Evolutionary conservation across 1,140 invertebrate genomes (phyloP), one percentile per base, ranked within the genome.

Genomic region (Drosophila cardini): DNA sequence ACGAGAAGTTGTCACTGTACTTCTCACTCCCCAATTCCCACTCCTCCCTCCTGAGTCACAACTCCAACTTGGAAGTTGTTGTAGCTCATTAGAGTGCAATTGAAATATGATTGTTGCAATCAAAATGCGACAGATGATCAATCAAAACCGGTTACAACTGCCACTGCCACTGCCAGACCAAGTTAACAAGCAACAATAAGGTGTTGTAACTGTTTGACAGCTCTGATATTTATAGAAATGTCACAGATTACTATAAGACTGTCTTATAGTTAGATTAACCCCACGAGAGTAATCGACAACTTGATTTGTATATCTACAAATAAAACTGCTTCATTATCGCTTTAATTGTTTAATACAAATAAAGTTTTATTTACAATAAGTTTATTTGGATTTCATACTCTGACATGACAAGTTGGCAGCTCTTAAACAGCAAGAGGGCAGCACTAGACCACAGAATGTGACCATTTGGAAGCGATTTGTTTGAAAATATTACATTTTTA

Each of bases 21-120:
- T 40, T 15, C 26, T 16, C 40, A 56, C 42, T 60, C 64, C 38
- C 38, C 40, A 56, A 36, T 60, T 55, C 38, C 38, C 13, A 18
- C 13, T 45, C 7, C 6, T 45, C 42, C n/a, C 38, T 65, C 38
- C n/a, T 21, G 2, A 9, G 34, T 30, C 2, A 4, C 45, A 42
- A 42, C 15, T 15, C 26, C 15, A 38, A 57, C 13, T 50, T 53
- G 9, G 10, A 36, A 4, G 55, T 56, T 64, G 60, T 48, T 48
- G 34, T 16, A 32, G 42, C 72, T 75, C 68, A 71, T 75, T 71
- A 75, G 53, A 64, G 72, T 60, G 43, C 72, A 71, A 70, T 74
- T 71, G 67, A 71, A 71, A 71, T 60, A 71, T 75, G 68, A 74
- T 71, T 74, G 67, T 71, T 71, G 72, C 57, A 70, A 74, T 70